Conservation (phyloP, 2,113 vertebrate species). For the Steatornis caripensis region DNA sequence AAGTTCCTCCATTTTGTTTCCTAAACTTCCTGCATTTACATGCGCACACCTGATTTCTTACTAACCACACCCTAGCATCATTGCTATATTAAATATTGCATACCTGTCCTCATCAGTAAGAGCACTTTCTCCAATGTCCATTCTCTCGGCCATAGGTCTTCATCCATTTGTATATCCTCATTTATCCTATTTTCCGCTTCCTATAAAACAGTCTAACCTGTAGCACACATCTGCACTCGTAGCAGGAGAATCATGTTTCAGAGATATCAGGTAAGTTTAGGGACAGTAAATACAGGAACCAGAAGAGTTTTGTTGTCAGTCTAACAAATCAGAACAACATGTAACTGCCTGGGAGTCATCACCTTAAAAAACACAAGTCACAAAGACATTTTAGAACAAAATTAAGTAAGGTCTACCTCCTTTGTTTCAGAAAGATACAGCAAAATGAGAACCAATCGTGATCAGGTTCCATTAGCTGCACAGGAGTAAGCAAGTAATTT, state of each 20-base stretch:
- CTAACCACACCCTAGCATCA: background rate
- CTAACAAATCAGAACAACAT: background rate
- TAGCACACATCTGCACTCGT: rapidly evolving
- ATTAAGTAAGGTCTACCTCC: background rate
- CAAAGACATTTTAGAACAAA: background rate
- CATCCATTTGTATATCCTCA: background rate
- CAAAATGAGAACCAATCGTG: background rate
- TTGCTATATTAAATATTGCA: background rate
- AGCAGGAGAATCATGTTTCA: background rate
- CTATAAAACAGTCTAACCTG: background rate
- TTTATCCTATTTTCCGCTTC: background rate
- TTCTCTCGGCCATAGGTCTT: background rate
- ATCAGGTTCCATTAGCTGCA: background rate
- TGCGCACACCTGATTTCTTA: background rate
- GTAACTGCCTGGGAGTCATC: background rate
- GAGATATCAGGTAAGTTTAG: background rate
- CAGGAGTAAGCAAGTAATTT: background rate
- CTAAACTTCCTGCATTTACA: background rate
- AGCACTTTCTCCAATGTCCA: background rate
- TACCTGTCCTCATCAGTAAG: background rate
- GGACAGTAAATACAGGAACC: background rate
- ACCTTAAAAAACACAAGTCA: background rate
- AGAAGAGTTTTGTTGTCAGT: background rate
- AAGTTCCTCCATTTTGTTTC: background rate
- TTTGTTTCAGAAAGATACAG: background rate